These are phyloP conservation scores for Empidonax traillii DNA, from an alignment of 2,113 vertebrate genomes.

Conservation along the genomic window DNA sequence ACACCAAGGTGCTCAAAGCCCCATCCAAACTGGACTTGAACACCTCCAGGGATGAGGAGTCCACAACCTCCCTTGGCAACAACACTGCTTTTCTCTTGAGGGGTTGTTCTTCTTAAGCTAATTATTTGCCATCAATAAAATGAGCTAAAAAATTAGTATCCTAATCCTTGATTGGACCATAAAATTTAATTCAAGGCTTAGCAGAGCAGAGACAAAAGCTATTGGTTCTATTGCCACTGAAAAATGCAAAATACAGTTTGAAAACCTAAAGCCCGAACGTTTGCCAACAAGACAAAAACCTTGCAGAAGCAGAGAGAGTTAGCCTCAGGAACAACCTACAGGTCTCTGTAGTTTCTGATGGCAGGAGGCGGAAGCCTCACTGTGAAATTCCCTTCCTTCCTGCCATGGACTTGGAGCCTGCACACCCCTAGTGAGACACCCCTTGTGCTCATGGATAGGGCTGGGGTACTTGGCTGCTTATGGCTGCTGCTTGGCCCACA, in stretches of 20 bases:
- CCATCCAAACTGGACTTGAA: not conserved
- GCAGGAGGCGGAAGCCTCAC: not conserved
- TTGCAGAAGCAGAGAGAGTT: not conserved
- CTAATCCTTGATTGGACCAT: not conserved
- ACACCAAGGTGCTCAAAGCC: not conserved
- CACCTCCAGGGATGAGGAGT: not conserved
- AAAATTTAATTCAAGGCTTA: not conserved
- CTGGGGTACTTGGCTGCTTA: not conserved
- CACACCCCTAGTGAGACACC: not conserved
- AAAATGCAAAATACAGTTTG: not conserved
- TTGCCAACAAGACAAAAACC: not conserved
- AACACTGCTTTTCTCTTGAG: not conserved
- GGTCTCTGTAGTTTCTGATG: not conserved
- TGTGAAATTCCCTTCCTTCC: not conserved
- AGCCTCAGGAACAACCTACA: not conserved
- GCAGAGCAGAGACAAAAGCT: not conserved
- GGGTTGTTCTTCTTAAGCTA: not conserved
- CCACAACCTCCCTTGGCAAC: not conserved
- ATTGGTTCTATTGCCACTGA: not conserved
- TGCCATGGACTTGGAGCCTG: not conserved
- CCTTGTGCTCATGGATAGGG: accelerated
- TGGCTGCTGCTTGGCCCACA: not conserved
- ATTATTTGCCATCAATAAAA: not conserved
- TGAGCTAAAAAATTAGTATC: not conserved
- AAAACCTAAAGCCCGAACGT: not conserved